Percentiles rank a stretch among this genome's conserved stretches.
phyloP scores from a whole-genome alignment of 2,888 invertebrate genomes.

The Philopedon plagiatum region DNA sequence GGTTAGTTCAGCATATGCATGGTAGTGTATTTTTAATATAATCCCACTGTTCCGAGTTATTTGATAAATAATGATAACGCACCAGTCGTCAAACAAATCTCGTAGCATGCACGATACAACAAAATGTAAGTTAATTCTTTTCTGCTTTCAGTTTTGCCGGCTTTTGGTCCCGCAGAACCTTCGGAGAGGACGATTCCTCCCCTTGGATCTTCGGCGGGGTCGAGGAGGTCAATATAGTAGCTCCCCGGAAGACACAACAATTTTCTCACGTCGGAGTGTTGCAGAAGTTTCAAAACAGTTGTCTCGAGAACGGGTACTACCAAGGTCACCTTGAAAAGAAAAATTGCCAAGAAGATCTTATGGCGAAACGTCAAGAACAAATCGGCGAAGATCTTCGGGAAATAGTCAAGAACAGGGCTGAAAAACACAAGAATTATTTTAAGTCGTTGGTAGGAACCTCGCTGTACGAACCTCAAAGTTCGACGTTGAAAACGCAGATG shows the following conservation, averaged over 20 bases:
- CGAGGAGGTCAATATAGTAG: constrained; percentile 42
- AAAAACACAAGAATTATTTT: constrained; percentile 62
- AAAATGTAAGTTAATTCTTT: constrained; percentile 29
- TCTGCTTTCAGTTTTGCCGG: constrained; percentile 61
- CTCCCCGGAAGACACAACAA: constrained; percentile 23
- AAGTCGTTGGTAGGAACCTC: constrained; percentile 55
- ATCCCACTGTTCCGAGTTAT: constrained; percentile 42
- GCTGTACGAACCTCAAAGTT: constrained; percentile 37
- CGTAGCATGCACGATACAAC: constrained; percentile 39
- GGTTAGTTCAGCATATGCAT: constrained; percentile 29
- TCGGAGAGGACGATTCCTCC: constrained; percentile 53
- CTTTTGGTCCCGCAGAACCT: constrained; percentile 61
- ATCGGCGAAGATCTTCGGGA: constrained; percentile 56
- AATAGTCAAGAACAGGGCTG: constrained; percentile 61
- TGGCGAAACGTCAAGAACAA: constrained; percentile 45
- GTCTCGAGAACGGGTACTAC: neutral
- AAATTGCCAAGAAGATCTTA: constrained; percentile 22
- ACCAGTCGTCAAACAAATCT: constrained; percentile 41
- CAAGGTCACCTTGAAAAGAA: neutral
- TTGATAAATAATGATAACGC: constrained; percentile 54
- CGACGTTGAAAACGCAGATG: constrained; percentile 53
- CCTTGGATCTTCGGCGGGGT: constrained; percentile 61
- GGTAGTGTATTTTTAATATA: constrained; percentile 36
- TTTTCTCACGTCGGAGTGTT: neutral
- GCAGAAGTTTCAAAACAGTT: neutral